Percentiles rank a stretch among this genome's conserved stretches.
phyloP scores from a whole-genome alignment of 2,113 vertebrate species.

The Patagioenas fasciata region DNA sequence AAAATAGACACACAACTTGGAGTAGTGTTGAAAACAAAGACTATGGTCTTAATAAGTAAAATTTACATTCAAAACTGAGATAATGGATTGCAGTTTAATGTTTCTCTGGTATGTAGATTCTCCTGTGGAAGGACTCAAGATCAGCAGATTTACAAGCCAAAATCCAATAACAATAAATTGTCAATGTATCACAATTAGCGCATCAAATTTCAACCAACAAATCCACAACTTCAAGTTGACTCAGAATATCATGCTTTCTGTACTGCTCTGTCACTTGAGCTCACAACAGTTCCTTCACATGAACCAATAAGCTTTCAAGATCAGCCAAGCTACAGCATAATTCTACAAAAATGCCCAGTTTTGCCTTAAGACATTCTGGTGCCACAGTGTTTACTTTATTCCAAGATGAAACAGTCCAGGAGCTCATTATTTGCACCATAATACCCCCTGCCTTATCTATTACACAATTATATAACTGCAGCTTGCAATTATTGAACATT shows the following conservation, averaged over 20 bases:
- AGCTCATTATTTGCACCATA: neutral
- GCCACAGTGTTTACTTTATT: neutral
- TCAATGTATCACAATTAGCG: neutral
- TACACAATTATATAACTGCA: neutral
- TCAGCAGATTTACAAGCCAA: neutral
- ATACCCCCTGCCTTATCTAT: neutral
- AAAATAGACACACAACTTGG: neutral
- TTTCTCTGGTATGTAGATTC: neutral
- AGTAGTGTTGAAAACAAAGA: neutral
- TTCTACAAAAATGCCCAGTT: neutral
- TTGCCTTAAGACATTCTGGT: neutral
- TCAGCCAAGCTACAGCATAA: neutral
- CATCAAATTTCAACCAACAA: neutral
- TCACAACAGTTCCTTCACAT: neutral
- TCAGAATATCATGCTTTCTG: neutral
- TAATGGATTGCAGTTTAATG: neutral
- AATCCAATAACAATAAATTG: neutral
- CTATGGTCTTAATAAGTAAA: neutral
- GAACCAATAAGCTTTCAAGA: neutral
- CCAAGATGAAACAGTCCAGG: neutral
- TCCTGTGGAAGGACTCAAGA: neutral
- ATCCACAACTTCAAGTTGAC: neutral
- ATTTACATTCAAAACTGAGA: neutral
- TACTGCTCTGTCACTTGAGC: neutral
- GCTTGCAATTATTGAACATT: neutral